phyloP scores from a whole-genome alignment of 2,113 vertebrate genomes.

The Odocoileus virginianus region DNA sequence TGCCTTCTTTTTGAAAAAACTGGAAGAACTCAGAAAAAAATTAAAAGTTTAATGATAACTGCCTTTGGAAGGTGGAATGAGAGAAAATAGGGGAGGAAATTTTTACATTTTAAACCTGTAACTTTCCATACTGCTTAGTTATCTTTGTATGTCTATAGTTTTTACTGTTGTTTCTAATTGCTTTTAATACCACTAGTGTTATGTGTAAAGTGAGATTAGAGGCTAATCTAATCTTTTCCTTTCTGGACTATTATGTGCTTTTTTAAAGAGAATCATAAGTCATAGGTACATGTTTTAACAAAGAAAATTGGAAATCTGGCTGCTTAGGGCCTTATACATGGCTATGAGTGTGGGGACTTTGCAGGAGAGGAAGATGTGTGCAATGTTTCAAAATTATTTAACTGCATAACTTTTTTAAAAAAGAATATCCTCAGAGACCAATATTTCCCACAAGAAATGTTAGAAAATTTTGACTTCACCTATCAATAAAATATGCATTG shows the following conservation, averaged over 20 bases:
- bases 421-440: background rate
- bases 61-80: background rate
- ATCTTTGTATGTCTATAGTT: background rate
- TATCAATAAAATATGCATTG: background rate
- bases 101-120: background rate
- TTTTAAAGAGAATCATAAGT: background rate
- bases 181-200: background rate
- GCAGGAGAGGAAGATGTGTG: background rate
- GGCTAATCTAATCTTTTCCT: background rate
- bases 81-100: background rate
- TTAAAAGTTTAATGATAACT: background rate
- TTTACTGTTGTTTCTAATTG: background rate
- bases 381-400: background rate
- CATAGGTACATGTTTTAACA: background rate
- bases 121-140: background rate
- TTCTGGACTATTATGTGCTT: background rate
- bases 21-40: background rate
- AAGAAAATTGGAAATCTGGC: background rate
- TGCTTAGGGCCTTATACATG: background rate
- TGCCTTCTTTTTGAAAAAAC: background rate
- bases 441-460: background rate
- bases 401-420: background rate
- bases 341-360: background rate
- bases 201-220: background rate
- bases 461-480: background rate